A percentile compares a stretch with the other conserved stretches of the same genome.
Evolutionary conservation across 2,888 invertebrate species (phyloP).

Genomic region (Drosophila rubida): DNA sequence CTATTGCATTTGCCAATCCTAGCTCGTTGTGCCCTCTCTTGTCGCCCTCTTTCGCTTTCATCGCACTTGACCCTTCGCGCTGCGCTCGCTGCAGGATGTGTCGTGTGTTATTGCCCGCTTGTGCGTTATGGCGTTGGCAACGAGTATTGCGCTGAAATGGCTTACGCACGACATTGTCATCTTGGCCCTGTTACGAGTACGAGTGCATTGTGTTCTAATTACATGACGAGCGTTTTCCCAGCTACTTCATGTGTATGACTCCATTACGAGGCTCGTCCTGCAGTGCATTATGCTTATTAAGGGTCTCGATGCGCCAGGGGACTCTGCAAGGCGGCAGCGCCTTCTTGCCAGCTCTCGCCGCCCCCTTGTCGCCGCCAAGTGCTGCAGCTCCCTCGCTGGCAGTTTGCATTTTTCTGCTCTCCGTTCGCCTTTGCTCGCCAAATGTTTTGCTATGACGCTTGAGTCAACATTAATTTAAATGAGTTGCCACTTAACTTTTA

Average conservation of each 20-base stretch:
- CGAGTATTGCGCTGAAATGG: not conserved
- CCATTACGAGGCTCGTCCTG: conserved; percentile 50
- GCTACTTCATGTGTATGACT: conserved; percentile 45
- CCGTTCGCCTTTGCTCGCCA: conserved; percentile 52
- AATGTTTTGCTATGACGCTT: conserved; percentile 79
- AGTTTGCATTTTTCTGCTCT: conserved; percentile 32
- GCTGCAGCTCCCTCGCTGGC: conserved; percentile 14
- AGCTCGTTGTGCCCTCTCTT: not conserved
- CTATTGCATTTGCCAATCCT: not conserved
- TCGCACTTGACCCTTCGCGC: not conserved
- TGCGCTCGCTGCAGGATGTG: not conserved
- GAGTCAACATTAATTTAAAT: conserved; percentile 82
- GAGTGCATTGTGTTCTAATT: conserved; percentile 36
- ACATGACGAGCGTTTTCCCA: conserved; percentile 33
- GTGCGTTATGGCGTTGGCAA: not conserved
- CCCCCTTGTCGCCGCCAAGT: too few species aligned
- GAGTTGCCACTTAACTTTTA: conserved; percentile 83
- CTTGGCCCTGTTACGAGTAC: not conserved
- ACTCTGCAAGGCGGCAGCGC: conserved; percentile 9
- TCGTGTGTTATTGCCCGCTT: not conserved
- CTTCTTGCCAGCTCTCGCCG: too few species aligned
- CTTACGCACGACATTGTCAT: conserved; percentile 14
- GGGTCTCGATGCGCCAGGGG: conserved; percentile 22
- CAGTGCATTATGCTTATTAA: conserved; percentile 66
- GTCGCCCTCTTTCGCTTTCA: not conserved